These are phyloP conservation scores for Heliocidaris tuberculata DNA, from an alignment of 35 echinoderm and acorn worm genomes.

Conservation along the genomic window DNA sequence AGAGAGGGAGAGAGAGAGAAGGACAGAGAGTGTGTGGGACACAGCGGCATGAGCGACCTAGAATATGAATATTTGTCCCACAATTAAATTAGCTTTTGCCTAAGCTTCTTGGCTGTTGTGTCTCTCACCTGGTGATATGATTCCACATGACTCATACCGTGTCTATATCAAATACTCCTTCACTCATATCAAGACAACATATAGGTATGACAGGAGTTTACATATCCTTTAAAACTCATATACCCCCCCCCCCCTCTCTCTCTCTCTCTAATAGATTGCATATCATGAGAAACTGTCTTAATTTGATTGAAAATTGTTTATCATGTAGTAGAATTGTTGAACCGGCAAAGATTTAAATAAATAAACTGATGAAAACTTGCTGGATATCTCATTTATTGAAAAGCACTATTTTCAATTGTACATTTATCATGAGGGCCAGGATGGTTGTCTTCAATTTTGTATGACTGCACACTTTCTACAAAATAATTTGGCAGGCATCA, in stretches of 20 bases:
- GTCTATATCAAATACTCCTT: background rate
- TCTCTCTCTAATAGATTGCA: too few relatives aligned
- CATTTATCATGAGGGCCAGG: too few relatives aligned
- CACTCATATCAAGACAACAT: background rate
- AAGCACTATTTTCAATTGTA: too few relatives aligned
- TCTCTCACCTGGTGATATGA: slow-evolving; percentile 16
- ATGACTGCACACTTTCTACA: too few relatives aligned
- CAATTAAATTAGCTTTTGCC: background rate
- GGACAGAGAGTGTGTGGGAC: background rate
- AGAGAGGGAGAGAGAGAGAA: background rate
- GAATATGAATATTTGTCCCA: background rate
- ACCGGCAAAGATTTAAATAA: too few relatives aligned
- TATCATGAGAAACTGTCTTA: too few relatives aligned
- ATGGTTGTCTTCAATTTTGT: too few relatives aligned
- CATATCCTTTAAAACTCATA: background rate
- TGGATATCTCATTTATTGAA: too few relatives aligned
- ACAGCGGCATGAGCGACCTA: background rate
- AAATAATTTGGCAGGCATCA: too few relatives aligned
- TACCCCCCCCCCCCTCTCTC: background rate
- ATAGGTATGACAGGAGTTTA: background rate
- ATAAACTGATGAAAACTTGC: too few relatives aligned
- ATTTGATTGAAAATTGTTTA: too few relatives aligned
- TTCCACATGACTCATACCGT: background rate
- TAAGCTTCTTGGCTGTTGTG: slow-evolving; percentile 6
- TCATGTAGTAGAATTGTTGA: too few relatives aligned